Evolutionary conservation across 2,113 vertebrate species (phyloP).

Genomic region (Carassius auratus): DNA sequence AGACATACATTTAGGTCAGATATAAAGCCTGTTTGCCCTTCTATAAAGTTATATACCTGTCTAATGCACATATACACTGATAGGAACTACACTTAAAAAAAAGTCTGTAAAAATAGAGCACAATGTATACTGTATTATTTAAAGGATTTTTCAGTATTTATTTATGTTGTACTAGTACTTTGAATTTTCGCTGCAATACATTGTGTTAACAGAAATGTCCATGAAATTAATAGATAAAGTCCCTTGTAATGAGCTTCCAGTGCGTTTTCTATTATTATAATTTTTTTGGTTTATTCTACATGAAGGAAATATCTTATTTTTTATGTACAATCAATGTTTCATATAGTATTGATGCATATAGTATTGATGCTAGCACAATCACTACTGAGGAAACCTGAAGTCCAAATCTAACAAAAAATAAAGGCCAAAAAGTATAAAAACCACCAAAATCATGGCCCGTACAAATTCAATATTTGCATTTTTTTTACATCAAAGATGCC

Average conservation of each 20-base stretch:
- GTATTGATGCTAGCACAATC: too few species aligned
- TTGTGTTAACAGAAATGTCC: too few species aligned
- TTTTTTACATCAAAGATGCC: background rate
- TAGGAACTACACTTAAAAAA: background rate
- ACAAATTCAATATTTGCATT: background rate
- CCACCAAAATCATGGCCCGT: background rate
- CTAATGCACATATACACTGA: constrained; percentile 4
- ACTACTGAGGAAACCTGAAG: background rate
- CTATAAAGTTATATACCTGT: background rate
- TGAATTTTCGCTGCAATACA: too few species aligned
- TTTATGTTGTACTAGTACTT: background rate
- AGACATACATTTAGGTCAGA: constrained; percentile 43
- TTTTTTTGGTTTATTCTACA: too few species aligned
- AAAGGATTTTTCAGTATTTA: background rate
- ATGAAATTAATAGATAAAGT: background rate
- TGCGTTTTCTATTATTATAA: background rate
- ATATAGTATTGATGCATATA: too few species aligned
- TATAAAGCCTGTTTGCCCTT: constrained; percentile 23
- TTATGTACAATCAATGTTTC: too few species aligned
- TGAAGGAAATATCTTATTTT: too few species aligned
- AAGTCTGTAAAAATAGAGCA: background rate
- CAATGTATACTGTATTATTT: background rate
- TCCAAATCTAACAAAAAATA: background rate
- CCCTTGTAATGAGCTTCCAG: background rate
- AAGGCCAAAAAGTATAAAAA: background rate